These are phyloP conservation scores for Drusus annulatus DNA, from an alignment of 1,140 invertebrate species.

Conservation along the genomic window DNA sequence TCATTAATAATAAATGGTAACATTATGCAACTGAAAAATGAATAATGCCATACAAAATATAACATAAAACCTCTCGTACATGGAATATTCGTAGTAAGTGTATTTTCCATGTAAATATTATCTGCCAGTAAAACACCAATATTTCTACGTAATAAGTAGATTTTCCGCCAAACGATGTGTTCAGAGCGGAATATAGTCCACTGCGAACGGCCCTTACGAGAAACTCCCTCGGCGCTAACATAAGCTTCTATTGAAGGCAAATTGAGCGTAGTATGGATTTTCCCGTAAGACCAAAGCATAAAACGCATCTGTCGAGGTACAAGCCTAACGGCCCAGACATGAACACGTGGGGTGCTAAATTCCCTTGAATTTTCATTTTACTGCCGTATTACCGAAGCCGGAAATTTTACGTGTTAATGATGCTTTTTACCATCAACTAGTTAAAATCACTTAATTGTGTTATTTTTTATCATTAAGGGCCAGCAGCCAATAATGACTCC, in stretches of 20 bases:
- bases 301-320: slow-evolving; percentile 34
- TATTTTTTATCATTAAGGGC: too few species aligned
- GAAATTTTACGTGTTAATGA: too few species aligned
- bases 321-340: background rate
- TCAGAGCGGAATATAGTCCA: background rate
- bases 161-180: background rate
- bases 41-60: too few species aligned
- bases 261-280: slow-evolving; percentile 41
- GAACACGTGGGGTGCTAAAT: background rate
- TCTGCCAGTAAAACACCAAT: background rate
- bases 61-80: background rate
- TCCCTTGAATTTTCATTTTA: too few species aligned
- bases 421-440: too few species aligned
- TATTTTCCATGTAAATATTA: background rate
- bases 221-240: background rate
- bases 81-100: background rate
- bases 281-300: slow-evolving; percentile 17
- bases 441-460: too few species aligned
- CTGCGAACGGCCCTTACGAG: background rate
- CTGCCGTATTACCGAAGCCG: too few species aligned
- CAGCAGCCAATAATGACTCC: too few species aligned
- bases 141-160: background rate
- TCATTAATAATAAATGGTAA: too few species aligned
- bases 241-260: background rate
- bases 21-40: too few species aligned